Evolutionary conservation across 2,888 invertebrate species (phyloP), one percentile per base, ranked within the genome.

Genomic region (Rhyacophila evoluta): DNA sequence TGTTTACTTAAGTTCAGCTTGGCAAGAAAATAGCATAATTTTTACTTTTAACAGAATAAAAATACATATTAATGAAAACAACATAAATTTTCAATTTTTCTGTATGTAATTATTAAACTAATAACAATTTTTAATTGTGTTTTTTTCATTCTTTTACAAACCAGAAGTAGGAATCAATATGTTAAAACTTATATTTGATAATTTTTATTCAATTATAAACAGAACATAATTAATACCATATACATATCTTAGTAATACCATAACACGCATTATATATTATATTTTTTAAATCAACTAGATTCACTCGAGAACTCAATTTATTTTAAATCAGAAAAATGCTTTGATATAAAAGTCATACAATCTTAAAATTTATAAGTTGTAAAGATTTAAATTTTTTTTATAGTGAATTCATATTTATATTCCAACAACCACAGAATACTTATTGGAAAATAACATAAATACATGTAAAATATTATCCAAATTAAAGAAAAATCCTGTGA

Each of bases 21-120:
- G 55, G 55, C 55, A 55, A 55, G 55, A 55, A 55, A 55, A 55
- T 55, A 55, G 55, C 55, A 55, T 55, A 55, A 55, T 55, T 8
- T 19, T 55, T 55, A 55, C 29, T 33, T 55, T 55, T 19, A 55
- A 55, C 55, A 55, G 55, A 19, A 19, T 55, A 55, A 33, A 55
- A 19, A 55, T 19, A 55, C 55, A 55, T 10, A 25, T 55, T 15
- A 55, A 55, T 55, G 55, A 55, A 55, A 55, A 55, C 15, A 19
- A 41, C 6, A 41, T 15, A 41, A 41, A 41, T n/a, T 41, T 41
- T 15, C 41, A 41, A 41, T 41, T 12, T 41, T 6, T 15, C 2
- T 33, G n/a, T 15, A 41, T n/a, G 19, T 55, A 55, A 55, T 15
- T 25, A 15, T 55, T 55, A 55, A 55, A 8, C 25, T 10, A 6